Evolutionary conservation across 2,113 vertebrate genomes (phyloP).

Genomic region (Coregonus clupeaformis): DNA sequence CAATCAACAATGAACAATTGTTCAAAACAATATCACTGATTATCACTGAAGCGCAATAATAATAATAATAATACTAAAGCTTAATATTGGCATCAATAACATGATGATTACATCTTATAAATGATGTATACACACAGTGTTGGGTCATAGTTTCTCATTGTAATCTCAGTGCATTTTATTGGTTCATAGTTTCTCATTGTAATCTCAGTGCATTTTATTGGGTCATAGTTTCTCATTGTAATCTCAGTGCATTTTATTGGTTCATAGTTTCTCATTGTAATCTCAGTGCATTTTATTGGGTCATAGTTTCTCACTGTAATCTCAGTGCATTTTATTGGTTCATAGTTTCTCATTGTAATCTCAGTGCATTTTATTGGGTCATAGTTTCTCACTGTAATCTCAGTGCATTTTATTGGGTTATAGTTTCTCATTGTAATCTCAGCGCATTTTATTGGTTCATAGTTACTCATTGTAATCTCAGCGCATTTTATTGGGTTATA

Average conservation of each 20-base stretch:
- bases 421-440: background rate
- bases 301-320: no score
- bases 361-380: background rate
- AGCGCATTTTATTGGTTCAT: no score
- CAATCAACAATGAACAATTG: background rate
- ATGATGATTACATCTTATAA: background rate
- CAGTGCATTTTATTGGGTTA: background rate
- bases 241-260: background rate
- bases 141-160: background rate
- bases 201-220: background rate
- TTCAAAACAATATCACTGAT: background rate
- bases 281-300: no score
- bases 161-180: no score
- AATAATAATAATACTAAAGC: background rate
- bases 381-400: background rate
- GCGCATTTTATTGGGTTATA: background rate
- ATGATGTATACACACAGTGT: background rate
- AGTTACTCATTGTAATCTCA: no score
- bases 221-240: background rate
- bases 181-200: no score
- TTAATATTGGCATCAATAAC: no score
- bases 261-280: background rate
- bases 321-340: no score
- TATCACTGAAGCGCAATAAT: background rate
- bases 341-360: no score